phyloP scores from a whole-genome alignment of 53 echinoderm and acorn worm genomes.

The Holothuria leucospilota region DNA sequence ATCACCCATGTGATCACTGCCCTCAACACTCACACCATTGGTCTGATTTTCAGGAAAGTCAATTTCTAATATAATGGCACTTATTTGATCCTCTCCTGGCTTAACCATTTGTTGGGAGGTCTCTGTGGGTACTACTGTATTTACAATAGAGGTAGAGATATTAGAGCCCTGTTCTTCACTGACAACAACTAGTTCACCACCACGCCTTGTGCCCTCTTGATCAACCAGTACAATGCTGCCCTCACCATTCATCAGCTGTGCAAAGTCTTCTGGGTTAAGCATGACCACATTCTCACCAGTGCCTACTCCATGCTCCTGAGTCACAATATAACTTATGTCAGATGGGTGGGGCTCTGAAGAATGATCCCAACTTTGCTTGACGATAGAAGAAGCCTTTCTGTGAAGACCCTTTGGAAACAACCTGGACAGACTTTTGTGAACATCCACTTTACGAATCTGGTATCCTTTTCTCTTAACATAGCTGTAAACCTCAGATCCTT shows the following conservation, averaged over 20 bases:
- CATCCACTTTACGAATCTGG: conserved; percentile 30
- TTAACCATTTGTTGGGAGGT: neutral
- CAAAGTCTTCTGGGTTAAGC: conserved; percentile 19
- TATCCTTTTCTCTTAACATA: neutral
- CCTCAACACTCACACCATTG: neutral
- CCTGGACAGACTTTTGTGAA: conserved; percentile 28
- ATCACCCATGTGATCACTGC: neutral
- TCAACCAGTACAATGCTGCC: conserved; percentile 15
- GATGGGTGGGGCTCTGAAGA: neutral
- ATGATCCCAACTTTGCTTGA: conserved; percentile 23
- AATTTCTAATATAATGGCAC: conserved; percentile 36
- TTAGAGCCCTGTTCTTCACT: neutral
- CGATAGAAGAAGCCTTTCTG: neutral
- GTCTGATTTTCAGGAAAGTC: conserved; percentile 1
- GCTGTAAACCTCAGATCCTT: conserved; percentile 16
- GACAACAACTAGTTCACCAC: neutral
- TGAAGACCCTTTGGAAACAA: conserved; percentile 31
- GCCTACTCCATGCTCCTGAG: neutral
- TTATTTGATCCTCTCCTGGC: conserved; percentile 16
- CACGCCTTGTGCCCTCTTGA: neutral
- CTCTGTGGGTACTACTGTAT: neutral
- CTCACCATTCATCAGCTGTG: neutral
- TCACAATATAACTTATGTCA: neutral
- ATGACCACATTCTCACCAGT: conserved; percentile 15
- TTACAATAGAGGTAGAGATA: neutral